Evolutionary conservation across 2,888 invertebrate species (phyloP), one percentile per base, ranked within the genome.

Genomic region (Empis livida): DNA sequence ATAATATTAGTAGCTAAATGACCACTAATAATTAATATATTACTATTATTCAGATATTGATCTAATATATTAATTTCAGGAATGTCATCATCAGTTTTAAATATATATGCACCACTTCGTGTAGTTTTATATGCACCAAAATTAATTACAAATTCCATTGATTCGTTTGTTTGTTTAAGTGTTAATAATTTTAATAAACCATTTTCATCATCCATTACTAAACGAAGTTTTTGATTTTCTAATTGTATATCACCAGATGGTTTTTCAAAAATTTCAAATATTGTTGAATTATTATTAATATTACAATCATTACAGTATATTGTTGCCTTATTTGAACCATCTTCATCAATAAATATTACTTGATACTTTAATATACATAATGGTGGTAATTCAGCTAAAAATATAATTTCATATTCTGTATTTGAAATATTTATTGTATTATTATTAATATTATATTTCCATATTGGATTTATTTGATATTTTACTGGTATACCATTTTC

Each of bases 51-150:
- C 30, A 80, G 79, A 59, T 87, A 88, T 37, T 80, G 79, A 54
- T 80, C 77, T 13, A 89, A 64, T 1, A 89, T 82, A 59, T 85
- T 83, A 59, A 83, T 82, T 63, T 92, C 89, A n/a, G n/a, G n/a
- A n/a, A n/a, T n/a, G 10, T 83, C 84, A 35, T 91, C 85, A 42
- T 89, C 81, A 1, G 66, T 68, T 74, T 88, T 82, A 62, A 99
- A 97, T 1, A 99, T 76, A 63, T 99, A 99, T 0, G 97, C 96
- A 0, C 99, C 97, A 11, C 94, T 93, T 60, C 91, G 91, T 0
- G 90, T 89, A 50, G 94, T 93, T 38, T 84, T 80, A 61, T 95
- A 95, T 0, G 91, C 90, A 0, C 87, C 84, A 60, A 94, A 92
- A 56, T 84, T 82, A 44, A 91, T 75, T 20, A 80, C 81, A 53